These are phyloP conservation scores for Malthinus seriepunctatus DNA, from an alignment of 2,888 invertebrate species.

Conservation along the genomic window DNA sequence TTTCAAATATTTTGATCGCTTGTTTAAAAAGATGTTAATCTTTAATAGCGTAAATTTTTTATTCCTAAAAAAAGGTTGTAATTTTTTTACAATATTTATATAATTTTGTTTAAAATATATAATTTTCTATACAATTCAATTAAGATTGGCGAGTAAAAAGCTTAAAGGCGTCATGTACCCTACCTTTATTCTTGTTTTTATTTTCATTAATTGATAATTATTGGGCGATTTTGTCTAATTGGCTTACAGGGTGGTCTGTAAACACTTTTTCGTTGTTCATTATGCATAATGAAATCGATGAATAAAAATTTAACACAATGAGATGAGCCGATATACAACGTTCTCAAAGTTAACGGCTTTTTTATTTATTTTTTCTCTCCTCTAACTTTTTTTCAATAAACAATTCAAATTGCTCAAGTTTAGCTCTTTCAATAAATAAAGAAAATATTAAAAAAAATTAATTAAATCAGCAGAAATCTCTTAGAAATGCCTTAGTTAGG, in stretches of 20 bases:
- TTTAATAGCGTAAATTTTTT: conserved; percentile 1
- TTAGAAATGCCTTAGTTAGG: no score
- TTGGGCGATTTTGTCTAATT: conserved; percentile 51
- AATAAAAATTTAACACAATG: not conserved
- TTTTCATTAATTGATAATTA: conserved; percentile 52
- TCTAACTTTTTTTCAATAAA: no score
- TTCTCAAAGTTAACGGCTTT: no score
- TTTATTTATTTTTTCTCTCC: no score
- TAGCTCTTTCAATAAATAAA: no score
- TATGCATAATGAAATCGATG: conserved; percentile 20
- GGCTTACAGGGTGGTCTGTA: conserved; percentile 50
- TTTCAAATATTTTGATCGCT: conserved; percentile 4
- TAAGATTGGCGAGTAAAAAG: conserved; percentile 37
- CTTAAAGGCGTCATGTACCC: conserved; percentile 31
- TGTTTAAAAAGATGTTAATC: conserved; percentile 6
- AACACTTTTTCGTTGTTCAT: conserved; percentile 21
- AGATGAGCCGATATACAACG: no score
- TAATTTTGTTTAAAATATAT: not conserved
- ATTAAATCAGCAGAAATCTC: no score
- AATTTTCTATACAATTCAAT: conserved; percentile 39
- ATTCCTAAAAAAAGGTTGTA: not conserved
- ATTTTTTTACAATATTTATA: not conserved
- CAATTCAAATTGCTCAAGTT: no score
- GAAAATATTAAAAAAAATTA: no score
- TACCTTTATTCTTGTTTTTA: conserved; percentile 38